Evolutionary conservation across 2,888 invertebrate genomes (phyloP).

Genomic region (Gryllus longicercus): DNA sequence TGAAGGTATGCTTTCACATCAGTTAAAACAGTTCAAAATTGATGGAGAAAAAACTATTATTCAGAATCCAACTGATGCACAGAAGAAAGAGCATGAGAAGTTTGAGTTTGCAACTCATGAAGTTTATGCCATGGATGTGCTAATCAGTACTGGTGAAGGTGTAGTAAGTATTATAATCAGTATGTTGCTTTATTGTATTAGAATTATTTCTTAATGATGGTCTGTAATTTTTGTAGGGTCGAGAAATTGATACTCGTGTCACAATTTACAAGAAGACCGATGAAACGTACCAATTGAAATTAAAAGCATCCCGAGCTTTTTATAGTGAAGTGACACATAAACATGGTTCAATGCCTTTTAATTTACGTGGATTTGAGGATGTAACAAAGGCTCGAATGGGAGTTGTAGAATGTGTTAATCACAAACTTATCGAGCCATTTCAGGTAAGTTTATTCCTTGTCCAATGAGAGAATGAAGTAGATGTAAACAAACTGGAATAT

Average conservation of each 20-base stretch:
- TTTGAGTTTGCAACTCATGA: constrained; percentile 93
- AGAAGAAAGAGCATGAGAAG: constrained; percentile 96
- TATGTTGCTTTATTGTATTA: constrained; percentile 11
- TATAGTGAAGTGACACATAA: constrained; percentile 85
- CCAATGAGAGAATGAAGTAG: too few relatives aligned
- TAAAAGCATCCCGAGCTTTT: constrained; percentile 93
- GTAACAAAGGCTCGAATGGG: constrained; percentile 98
- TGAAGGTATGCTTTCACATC: constrained; percentile 93
- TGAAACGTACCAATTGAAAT: constrained; percentile 92
- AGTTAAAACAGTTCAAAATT: constrained; percentile 92
- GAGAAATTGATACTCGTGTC: constrained; percentile 90
- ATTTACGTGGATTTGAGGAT: constrained; percentile 89
- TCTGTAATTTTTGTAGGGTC: constrained; percentile 56
- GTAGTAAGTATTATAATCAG: constrained; percentile 57
- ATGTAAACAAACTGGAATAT: too few relatives aligned
- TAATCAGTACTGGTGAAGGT: constrained; percentile 93
- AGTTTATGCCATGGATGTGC: constrained; percentile 97
- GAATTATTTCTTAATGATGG: not conserved
- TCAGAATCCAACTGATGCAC: constrained; percentile 95
- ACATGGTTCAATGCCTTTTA: constrained; percentile 96
- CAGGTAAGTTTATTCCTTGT: constrained; percentile 60
- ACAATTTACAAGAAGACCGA: constrained; percentile 99
- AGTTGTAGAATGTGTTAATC: constrained; percentile 95
- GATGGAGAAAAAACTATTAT: constrained; percentile 97
- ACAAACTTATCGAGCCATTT: constrained; percentile 97